A percentile compares a stretch with the other conserved stretches of the same genome.
Evolutionary conservation across 2,113 vertebrate species (phyloP).

Genomic region (Fregata magnificens): DNA sequence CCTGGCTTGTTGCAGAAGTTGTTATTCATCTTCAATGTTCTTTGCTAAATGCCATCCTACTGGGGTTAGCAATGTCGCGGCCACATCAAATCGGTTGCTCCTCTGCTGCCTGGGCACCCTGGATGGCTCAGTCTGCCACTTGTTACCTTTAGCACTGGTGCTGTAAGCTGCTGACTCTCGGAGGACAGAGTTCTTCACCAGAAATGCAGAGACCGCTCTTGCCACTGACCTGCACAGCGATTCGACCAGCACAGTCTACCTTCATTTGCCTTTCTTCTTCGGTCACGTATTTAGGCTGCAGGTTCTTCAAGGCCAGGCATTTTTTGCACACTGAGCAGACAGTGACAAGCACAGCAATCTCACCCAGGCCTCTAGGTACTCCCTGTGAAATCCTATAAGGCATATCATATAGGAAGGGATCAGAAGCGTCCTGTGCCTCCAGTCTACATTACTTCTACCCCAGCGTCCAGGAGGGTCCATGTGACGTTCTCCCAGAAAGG

Average conservation of each 20-base stretch:
- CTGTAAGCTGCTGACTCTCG: not conserved
- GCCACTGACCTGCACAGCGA: accelerated
- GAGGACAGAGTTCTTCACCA: not conserved
- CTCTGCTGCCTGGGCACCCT: not conserved
- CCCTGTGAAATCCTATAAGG: not conserved
- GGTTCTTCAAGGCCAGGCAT: not conserved
- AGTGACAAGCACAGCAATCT: not conserved
- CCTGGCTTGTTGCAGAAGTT: not conserved
- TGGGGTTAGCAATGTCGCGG: not conserved
- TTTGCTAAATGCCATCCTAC: not conserved
- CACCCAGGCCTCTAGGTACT: not conserved
- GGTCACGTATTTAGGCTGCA: not conserved
- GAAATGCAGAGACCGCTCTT: not conserved
- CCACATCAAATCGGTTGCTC: not conserved
- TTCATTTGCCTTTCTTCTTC: not conserved
- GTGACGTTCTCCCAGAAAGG: not conserved
- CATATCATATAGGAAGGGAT: not conserved
- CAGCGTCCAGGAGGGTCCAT: not conserved
- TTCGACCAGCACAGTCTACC: not conserved
- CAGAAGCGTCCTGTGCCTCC: not conserved
- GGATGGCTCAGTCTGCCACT: not conserved
- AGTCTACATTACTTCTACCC: not conserved
- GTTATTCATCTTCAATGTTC: not conserved
- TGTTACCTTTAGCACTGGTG: not conserved
- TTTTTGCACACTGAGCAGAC: not conserved